phyloP scores from a whole-genome alignment of 2,113 vertebrate genomes.

The Chascanopsetta lugubris region DNA sequence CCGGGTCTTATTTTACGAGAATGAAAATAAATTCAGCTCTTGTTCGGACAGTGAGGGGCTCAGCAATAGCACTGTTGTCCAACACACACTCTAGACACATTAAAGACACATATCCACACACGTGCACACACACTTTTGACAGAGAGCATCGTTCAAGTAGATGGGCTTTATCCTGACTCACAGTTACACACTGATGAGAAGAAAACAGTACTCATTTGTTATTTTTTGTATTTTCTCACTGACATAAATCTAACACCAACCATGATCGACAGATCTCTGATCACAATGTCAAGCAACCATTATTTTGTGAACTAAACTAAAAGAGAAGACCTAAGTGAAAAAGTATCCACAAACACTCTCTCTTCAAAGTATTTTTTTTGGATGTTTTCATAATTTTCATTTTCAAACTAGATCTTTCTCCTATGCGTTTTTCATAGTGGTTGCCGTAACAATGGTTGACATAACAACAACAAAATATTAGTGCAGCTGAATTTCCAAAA shows the following conservation, averaged over 20 bases:
- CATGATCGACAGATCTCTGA: constrained; percentile 62
- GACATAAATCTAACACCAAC: constrained; percentile 68
- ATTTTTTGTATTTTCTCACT: constrained; percentile 55
- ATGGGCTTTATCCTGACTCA: constrained; percentile 76
- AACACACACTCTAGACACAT: constrained; percentile 42
- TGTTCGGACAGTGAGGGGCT: constrained; percentile 61
- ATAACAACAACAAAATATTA: constrained; percentile 72
- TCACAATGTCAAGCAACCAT: constrained; percentile 64
- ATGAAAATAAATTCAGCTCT: constrained; percentile 33
- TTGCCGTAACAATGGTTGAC: constrained; percentile 66
- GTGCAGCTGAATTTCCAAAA: constrained; percentile 67
- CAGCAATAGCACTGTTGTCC: constrained; percentile 73
- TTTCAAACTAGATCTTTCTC: constrained; percentile 61
- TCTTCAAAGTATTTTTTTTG: constrained; percentile 24
- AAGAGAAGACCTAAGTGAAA: constrained; percentile 65
- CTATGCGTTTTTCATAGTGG: constrained; percentile 58
- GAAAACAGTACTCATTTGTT: constrained; percentile 69
- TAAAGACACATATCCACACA: constrained; percentile 33
- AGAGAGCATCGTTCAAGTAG: constrained; percentile 77
- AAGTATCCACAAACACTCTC: constrained; percentile 46
- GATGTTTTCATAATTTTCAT: constrained; percentile 51
- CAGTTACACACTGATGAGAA: constrained; percentile 73
- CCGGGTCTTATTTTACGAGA: constrained; percentile 23
- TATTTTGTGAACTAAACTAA: constrained; percentile 63
- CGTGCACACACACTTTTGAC: constrained; percentile 57